A percentile compares a stretch with the other conserved stretches of the same genome.
These are phyloP conservation scores for Triplophysa rosa DNA, from an alignment of 2,113 vertebrate genomes.

Conservation along the genomic window DNA sequence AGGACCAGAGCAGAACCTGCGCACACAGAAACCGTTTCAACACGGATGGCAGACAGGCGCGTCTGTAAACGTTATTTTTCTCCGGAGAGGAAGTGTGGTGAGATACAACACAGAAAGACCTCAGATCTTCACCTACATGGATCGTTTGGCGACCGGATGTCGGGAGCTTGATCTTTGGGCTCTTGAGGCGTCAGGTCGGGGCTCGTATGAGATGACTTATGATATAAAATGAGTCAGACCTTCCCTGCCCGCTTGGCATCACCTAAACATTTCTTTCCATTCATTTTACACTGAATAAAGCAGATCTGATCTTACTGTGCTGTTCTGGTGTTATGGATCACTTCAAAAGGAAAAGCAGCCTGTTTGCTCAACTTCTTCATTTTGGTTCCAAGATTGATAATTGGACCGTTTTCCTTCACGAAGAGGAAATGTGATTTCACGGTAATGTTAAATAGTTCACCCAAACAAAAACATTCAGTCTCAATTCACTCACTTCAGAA, in stretches of 20 bases:
- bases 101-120: neutral
- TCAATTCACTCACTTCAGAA: no score
- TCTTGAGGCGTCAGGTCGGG: neutral
- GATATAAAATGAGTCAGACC: neutral
- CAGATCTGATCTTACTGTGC: neutral
- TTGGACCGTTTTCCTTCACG: slow-evolving; percentile 10
- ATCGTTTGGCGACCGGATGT: neutral
- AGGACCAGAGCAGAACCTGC: slow-evolving; percentile 59
- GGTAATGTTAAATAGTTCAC: neutral
- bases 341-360: neutral
- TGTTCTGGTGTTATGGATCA: neutral
- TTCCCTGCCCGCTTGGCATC: neutral
- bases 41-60: neutral
- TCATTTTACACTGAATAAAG: neutral
- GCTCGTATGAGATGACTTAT: neutral
- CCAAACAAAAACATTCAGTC: neutral
- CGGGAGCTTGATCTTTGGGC: neutral
- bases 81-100: neutral
- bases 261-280: neutral
- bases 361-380: neutral
- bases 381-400: neutral
- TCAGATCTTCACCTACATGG: no score
- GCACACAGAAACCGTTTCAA: slow-evolving; percentile 26
- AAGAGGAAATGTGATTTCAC: neutral
- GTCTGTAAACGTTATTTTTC: slow-evolving; percentile 2